phyloP scores from a whole-genome alignment of 2,888 invertebrate genomes.

The Sminthurides aquaticus region DNA sequence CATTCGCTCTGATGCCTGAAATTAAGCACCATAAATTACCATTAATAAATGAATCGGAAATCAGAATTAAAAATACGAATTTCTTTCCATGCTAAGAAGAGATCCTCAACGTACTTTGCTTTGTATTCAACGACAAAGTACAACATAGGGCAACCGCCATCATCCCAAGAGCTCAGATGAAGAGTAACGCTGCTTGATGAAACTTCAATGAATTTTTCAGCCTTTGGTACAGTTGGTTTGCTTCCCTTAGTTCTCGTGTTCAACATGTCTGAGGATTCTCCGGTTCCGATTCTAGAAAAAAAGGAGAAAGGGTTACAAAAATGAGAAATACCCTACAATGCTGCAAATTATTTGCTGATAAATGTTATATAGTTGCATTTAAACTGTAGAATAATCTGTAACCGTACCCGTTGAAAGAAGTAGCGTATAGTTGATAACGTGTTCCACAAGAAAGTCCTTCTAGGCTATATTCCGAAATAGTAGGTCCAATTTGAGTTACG shows the following conservation, averaged over 20 bases:
- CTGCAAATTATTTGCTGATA: background rate
- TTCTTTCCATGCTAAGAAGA: background rate
- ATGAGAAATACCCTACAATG: no score
- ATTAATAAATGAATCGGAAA: background rate
- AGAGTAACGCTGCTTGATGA: constrained; percentile 88
- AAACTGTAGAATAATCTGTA: no score
- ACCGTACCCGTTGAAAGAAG: constrained; percentile 78
- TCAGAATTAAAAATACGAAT: background rate
- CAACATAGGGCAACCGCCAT: constrained; percentile 90
- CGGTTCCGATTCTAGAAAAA: constrained; percentile 71
- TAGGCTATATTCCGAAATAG: constrained; percentile 68
- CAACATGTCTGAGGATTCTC: constrained; percentile 79
- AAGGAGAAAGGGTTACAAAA: no score
- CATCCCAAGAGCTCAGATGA: constrained; percentile 81
- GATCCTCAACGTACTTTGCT: constrained; percentile 60
- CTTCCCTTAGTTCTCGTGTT: constrained; percentile 86
- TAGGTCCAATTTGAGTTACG: constrained; percentile 58
- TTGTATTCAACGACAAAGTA: constrained; percentile 92
- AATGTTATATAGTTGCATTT: no score
- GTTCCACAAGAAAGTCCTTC: constrained; percentile 87
- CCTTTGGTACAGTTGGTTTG: constrained; percentile 85
- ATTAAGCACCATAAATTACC: background rate
- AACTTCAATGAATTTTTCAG: constrained; percentile 81
- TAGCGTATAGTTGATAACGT: constrained; percentile 84
- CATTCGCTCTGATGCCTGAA: constrained; percentile 66